Evolutionary conservation across 2,797 vertebrate genomes (phyloP).

Genomic region (Scarus forsteni): DNA sequence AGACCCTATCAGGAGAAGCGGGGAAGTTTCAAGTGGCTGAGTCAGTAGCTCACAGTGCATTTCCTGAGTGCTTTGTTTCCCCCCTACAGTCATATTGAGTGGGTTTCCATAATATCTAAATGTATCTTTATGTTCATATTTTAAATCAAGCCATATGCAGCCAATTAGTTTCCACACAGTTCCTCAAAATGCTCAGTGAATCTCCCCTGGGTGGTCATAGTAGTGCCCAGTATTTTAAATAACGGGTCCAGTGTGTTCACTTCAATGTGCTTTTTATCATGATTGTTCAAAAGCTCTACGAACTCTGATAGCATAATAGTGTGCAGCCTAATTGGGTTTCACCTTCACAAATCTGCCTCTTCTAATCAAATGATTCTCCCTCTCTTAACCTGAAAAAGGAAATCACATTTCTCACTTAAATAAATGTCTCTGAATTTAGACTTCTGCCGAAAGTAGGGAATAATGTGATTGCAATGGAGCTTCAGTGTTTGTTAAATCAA

Average conservation of each 20-base stretch:
- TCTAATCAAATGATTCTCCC: conserved; percentile 51
- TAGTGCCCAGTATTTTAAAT: no score
- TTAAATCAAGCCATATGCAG: neutral
- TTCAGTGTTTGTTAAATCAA: conserved; percentile 44
- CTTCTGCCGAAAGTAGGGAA: conserved; percentile 45
- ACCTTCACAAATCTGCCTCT: conserved; percentile 31
- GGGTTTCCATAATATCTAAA: no score
- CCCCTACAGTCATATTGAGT: no score
- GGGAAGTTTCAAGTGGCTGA: no score
- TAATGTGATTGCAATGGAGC: conserved; percentile 53
- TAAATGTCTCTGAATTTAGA: conserved; percentile 47
- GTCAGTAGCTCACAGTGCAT: no score
- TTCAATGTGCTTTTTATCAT: conserved; percentile 14
- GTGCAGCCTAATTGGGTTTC: conserved; percentile 51
- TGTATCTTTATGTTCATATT: neutral
- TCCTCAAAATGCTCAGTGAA: no score
- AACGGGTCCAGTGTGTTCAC: neutral
- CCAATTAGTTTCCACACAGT: no score
- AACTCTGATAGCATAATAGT: conserved; percentile 17
- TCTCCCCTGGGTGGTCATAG: no score
- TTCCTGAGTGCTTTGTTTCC: no score
- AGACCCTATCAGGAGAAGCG: no score
- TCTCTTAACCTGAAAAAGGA: conserved; percentile 42
- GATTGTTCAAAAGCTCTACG: conserved; percentile 9
- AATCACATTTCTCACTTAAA: conserved; percentile 36